Conservation (phyloP, 2,888 invertebrate genomes). For the Ditula angustiorana region DNA sequence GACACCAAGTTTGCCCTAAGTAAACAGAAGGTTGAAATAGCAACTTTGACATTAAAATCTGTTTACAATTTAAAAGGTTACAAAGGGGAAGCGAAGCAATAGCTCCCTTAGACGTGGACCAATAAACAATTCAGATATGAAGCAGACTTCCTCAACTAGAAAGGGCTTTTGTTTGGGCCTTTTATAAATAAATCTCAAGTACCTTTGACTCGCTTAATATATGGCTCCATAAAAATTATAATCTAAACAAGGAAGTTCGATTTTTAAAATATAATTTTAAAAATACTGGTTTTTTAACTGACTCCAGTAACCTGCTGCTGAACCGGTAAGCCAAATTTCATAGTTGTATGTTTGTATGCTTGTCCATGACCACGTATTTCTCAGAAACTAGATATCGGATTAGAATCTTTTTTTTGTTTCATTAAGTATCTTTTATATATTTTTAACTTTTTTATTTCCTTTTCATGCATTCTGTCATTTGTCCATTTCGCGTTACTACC, state of each 20-base stretch:
- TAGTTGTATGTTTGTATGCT: too few relatives aligned
- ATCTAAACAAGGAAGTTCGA: constrained; percentile 36
- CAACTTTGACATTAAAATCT: constrained; percentile 52
- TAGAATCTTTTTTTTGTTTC: too few relatives aligned
- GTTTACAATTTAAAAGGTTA: constrained; percentile 64
- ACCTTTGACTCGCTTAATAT: constrained; percentile 58
- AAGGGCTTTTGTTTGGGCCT: constrained; percentile 71
- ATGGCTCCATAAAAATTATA: constrained; percentile 38
- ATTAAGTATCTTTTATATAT: too few relatives aligned
- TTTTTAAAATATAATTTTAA: constrained; percentile 13
- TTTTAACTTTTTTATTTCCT: neutral
- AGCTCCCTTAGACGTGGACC: constrained; percentile 66
- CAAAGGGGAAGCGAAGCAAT: constrained; percentile 52
- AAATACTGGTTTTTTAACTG: too few relatives aligned
- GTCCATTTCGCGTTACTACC: neutral
- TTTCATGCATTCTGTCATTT: neutral
- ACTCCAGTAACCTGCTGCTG: too few relatives aligned
- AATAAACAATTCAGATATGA: constrained; percentile 79
- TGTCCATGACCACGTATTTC: too few relatives aligned
- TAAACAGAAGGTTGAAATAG: neutral
- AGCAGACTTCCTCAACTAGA: constrained; percentile 68
- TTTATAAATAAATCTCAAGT: constrained; percentile 72
- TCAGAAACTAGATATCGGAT: too few relatives aligned
- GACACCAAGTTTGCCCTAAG: constrained; percentile 2
- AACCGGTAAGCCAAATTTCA: too few relatives aligned